Evolutionary conservation across 2,113 vertebrate species (phyloP), one percentile per base, ranked within the genome.

Genomic region (Abramis brama): DNA sequence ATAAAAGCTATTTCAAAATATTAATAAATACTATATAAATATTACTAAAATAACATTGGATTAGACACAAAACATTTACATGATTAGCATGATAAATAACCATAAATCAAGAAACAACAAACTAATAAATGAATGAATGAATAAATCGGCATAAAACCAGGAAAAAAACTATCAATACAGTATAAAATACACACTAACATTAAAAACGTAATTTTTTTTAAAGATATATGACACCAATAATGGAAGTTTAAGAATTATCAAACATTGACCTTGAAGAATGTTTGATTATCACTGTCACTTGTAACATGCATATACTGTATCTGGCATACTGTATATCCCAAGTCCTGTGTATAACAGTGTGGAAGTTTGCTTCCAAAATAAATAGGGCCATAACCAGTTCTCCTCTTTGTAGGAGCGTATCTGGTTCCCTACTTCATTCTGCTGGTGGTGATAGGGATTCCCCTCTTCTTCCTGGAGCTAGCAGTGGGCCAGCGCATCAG

Each of bases 391-490:
- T 52, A 30, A 52, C 25, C 11, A 39, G 2, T 87, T 73, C 3
- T 19, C 36, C 17, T 85, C 25, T 73, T 17, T 55, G 2, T 88
- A 99, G 98, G 98, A 93, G 98, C 98, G 4, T 99, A 99, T 92
- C 96, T 99, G 92, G 95, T 99, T 89, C 98, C 97, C 64, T 99
- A 99, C 90, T 92, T 99, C 84, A 93, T 99, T 92, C 94, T 99
- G 75, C 95, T 99, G 59, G 79, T 98, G 84, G 47, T 97, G 92
- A 97, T 99, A 88, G 98, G 98, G 66, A 98, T 99, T 92, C 98
- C 98, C 3, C 95, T 99, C 62, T 99, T 99, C 92, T 99, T 98
- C 92, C 91, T 99, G 97, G 98, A 99, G 92, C 96, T 99, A 82
- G 95, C 97, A 0, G 97, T 98, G 19, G 98, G 98, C 9, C 98